Evolutionary conservation across 2,888 invertebrate species (phyloP).

Genomic region (Dysmachus trigonus): DNA sequence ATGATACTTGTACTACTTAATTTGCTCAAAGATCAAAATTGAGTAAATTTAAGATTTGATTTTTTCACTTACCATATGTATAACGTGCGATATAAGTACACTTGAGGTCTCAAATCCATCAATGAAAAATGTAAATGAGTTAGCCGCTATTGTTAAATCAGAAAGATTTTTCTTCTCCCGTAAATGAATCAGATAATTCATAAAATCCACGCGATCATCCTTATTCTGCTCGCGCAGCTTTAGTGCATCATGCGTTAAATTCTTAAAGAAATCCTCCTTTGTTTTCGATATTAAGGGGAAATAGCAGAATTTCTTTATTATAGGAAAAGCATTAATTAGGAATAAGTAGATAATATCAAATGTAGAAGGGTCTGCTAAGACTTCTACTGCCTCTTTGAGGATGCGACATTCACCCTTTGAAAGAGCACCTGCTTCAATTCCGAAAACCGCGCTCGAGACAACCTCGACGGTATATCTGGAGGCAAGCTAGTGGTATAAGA

Average conservation of each 20-base stretch:
- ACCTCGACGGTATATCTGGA: conserved; percentile 63
- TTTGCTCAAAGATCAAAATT: too few relatives aligned
- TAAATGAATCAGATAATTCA: conserved; percentile 51
- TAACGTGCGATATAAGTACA: conserved; percentile 54
- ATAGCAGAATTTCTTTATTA: conserved; percentile 48
- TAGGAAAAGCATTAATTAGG: conserved; percentile 11
- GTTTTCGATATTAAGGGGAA: conserved; percentile 46
- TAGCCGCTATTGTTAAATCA: conserved; percentile 54
- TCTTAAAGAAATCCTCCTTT: conserved; percentile 43
- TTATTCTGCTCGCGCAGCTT: conserved; percentile 44
- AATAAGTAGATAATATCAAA: conserved; percentile 27
- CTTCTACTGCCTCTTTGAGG: conserved; percentile 54
- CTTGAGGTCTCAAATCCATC: conserved; percentile 62
- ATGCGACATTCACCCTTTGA: conserved; percentile 56
- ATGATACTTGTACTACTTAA: too few relatives aligned
- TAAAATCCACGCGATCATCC: conserved; percentile 51
- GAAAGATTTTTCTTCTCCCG: conserved; percentile 52
- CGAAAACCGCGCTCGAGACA: conserved; percentile 65
- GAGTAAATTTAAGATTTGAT: too few relatives aligned
- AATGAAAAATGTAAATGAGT: conserved; percentile 59
- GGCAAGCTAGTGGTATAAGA: conserved; percentile 53
- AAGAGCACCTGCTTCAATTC: conserved; percentile 63
- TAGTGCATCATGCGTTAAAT: conserved; percentile 51
- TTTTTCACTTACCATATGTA: conserved; percentile 55
- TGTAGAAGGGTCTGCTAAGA: background rate